Evolutionary conservation across 2,888 invertebrate genomes (phyloP).

Genomic region (Hypolimnas misippus): DNA sequence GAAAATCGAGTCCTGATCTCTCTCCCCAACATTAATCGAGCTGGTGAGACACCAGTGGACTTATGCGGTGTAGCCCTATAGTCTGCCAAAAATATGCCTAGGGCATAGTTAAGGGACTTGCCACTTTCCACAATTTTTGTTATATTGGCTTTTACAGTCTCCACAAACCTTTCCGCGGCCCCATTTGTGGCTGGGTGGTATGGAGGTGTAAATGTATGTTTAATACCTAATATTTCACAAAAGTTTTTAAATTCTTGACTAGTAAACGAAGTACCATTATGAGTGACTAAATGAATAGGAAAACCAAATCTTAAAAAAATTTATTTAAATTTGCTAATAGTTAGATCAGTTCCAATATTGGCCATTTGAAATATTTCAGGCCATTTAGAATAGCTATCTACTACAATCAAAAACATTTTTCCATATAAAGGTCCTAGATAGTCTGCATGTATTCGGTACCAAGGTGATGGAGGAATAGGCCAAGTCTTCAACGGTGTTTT

Average conservation of each 20-base stretch:
- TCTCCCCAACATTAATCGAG: conserved; percentile 16
- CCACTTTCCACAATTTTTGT: conserved; percentile 29
- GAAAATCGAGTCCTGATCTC: conserved; percentile 17
- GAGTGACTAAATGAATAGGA: conserved; percentile 41
- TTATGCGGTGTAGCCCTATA: conserved; percentile 16
- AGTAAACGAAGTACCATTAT: conserved; percentile 41
- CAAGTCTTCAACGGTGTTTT: conserved; percentile 21
- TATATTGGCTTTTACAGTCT: conserved; percentile 36
- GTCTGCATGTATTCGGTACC: conserved; percentile 35
- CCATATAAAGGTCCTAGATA: conserved; percentile 28
- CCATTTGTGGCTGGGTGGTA: conserved; percentile 39
- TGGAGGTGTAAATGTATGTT: conserved; percentile 38
- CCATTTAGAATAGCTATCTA: conserved; percentile 34
- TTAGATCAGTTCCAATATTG: conserved; percentile 25
- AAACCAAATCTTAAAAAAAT: conserved; percentile 38
- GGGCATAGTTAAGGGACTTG: conserved; percentile 11
- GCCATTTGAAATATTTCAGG: conserved; percentile 33
- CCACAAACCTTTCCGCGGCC: conserved; percentile 40
- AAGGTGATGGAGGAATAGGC: conserved; percentile 30
- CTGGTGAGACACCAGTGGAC: conserved; percentile 13
- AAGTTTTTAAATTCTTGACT: conserved; percentile 38
- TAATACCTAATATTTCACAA: conserved; percentile 33
- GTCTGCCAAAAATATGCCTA: conserved; percentile 13
- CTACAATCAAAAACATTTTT: conserved; percentile 31
- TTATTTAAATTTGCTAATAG: conserved; percentile 38